Base-by-base conservation (phyloP, 2,888 invertebrate species). In the Xestia sexstrigata region DNA sequence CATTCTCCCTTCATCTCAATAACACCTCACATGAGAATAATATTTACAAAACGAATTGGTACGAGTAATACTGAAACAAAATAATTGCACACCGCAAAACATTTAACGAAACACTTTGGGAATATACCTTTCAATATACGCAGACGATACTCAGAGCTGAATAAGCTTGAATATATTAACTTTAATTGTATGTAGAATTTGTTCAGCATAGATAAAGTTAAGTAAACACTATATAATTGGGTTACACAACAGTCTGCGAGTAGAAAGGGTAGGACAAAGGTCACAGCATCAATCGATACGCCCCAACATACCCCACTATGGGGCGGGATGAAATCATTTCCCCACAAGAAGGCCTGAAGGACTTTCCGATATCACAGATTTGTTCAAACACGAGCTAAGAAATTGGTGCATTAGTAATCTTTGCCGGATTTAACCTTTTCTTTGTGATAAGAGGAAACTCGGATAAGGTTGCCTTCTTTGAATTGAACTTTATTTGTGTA, bases 231-330 rank as follows among this genome's bases (percentile, higher is more conserved):
- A 70, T 45, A 67, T 79, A 87, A 81, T 82, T 87, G 66, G 82
- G 80, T 87, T 82, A 84, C 63, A 78, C 78, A 72, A 85, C 69
- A 60, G 74, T 75, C 73, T 82, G 79, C 17, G 76, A 49, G 83
- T 6, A 70, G 79, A 78, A 62, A 76, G 83, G 60, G 73, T 45
- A 76, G 79, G 82, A 69, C 76, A 91, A 92, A 91, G 92, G 92
- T 92, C 90, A 90, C 84, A 92, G 89, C 83, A 84, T 86, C 77
- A 89, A 90, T 91, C 89, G 84, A 89, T 90, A 87, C 83, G 70
- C 76, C 79, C 80, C 83, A 62, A 72, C 71, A 47, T 70, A 70
- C 70, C 72, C 66, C 42, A 66, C 55, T 74, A 79, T 81, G 77
- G 83, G 76, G 55, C 66, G 63, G 73, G 60, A 81, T 84, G 66